A percentile compares a stretch with the other conserved stretches of the same genome.
Conservation (phyloP, 2,113 vertebrate genomes). For the Echinops telfairi region DNA sequence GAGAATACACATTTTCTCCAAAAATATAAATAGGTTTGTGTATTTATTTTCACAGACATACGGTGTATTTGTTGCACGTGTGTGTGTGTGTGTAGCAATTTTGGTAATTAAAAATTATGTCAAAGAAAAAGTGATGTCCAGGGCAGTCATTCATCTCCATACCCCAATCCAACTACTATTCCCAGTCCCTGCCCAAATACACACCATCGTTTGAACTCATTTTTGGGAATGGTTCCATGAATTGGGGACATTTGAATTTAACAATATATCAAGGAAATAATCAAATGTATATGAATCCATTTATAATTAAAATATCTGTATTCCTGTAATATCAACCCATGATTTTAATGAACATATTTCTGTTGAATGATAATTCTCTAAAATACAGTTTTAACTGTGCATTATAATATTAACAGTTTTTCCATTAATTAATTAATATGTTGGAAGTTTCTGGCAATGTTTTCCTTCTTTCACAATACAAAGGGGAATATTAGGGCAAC, state of each 20-base stretch:
- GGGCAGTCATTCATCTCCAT: neutral
- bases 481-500: neutral
- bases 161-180: neutral
- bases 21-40: neutral
- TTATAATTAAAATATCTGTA: neutral
- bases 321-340: neutral
- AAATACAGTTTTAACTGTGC: neutral
- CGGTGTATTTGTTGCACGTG: neutral
- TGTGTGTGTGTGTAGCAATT: neutral
- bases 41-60: neutral
- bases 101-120: neutral
- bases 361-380: neutral
- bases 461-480: conserved; percentile 19
- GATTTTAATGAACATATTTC: neutral
- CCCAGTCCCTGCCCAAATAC: neutral
- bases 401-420: neutral
- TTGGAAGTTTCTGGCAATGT: neutral
- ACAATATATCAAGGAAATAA: neutral
- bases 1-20: neutral
- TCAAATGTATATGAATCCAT: neutral
- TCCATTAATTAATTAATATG: neutral
- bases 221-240: neutral
- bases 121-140: neutral
- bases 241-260: neutral
- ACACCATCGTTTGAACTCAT: neutral